phyloP scores from a whole-genome alignment of 2,113 vertebrate genomes.

The Orientallactaga bullata region DNA sequence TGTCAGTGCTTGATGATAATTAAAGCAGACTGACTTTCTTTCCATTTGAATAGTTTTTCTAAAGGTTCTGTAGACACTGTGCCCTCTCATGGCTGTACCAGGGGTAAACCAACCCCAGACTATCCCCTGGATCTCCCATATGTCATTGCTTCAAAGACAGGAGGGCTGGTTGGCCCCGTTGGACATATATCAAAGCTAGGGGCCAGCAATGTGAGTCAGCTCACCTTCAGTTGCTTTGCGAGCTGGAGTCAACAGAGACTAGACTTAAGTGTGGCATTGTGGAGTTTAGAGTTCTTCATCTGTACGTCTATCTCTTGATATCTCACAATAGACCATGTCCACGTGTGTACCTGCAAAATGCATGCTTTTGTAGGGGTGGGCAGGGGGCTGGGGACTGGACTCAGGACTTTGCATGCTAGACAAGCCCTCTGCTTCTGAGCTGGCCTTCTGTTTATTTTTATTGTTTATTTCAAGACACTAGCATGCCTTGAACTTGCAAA shows the following conservation, averaged over 20 bases:
- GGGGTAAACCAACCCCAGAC: neutral
- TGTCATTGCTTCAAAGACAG: neutral
- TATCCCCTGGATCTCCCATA: neutral
- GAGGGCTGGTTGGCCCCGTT: neutral
- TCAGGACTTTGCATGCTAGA: neutral
- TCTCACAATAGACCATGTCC: neutral
- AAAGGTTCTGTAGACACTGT: neutral
- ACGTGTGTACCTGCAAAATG: neutral
- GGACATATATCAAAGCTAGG: neutral
- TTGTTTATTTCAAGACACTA: neutral
- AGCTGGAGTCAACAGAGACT: neutral
- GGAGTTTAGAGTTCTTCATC: neutral
- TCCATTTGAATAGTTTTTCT: neutral
- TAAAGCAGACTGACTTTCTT: neutral
- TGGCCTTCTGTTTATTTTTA: neutral
- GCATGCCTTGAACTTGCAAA: neutral
- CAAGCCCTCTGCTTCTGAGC: neutral
- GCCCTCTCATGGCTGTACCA: neutral
- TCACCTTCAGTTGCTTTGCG: neutral
- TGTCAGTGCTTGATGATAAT: neutral
- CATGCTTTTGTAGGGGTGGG: neutral
- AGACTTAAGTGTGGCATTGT: neutral
- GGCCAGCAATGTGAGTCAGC: neutral
- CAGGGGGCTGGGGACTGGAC: neutral
- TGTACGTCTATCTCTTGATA: neutral